Evolutionary conservation across 2,797 vertebrate genomes (phyloP), one percentile per base, ranked within the genome.

Genomic region (Diceros bicornis): DNA sequence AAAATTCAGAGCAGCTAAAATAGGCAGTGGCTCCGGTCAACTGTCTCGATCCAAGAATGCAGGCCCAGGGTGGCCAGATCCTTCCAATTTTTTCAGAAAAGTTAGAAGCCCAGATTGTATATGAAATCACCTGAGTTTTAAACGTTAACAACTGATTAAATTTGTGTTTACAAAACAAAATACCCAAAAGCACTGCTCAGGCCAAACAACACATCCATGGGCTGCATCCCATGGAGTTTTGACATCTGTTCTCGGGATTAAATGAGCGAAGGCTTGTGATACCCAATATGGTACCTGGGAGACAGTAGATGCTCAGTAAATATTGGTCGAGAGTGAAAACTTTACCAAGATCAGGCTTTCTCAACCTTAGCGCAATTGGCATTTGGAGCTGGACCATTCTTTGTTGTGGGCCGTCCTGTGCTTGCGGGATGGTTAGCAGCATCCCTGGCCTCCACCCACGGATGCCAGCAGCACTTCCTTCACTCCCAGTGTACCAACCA

Each of bases 1-100:
- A 59, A 27, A 64, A 25, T 0, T 7, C 3, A 9, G 59, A 79
- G 68, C 37, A 16, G 10, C 62, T 37, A 3, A 41, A 41, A 64
- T 0, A 27, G 32, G 10, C 59, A 21, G 57, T 7, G 0, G 50
- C 55, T 66, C 29, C 7, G 0, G 7, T 9, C 47, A 13, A 0
- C 72, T 18, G 12, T 6, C 66, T 59, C 16, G 41, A 5, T 44
- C 57, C 0, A 23, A 11, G 71, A 68, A 47, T 2, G 4, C 14
- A 74, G 71, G 55, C 69, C 88, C 0, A 1, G 17, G 7, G 25
- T 5, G 32, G 21, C 47, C 77, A 23, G 57, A 20, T 16, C 47
- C 37, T 17, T 66, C 23, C 7, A 18, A 37, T 11, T 66, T 81
- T 55, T 62, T 7, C 4, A 68, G 44, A 86, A 64, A 57, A 78